Conservation (phyloP, 1,140 invertebrate species). For the Bilobella aurantiaca region DNA sequence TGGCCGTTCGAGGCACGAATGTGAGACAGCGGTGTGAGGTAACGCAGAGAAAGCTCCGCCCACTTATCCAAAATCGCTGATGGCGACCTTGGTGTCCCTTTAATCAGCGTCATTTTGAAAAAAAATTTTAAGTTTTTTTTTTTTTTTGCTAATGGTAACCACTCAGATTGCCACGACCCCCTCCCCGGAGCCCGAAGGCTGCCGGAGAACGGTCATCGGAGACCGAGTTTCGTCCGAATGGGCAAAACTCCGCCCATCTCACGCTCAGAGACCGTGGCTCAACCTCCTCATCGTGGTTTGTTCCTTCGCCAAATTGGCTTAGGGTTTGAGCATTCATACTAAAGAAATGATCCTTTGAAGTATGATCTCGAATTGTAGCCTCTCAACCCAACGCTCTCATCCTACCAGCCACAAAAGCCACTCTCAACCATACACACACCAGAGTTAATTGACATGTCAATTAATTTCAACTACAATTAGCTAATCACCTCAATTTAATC, state of each 20-base stretch:
- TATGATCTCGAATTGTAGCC: constrained; percentile 15
- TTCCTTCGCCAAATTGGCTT: constrained; percentile 27
- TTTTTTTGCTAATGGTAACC: constrained; percentile 9
- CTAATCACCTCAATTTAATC: too few relatives aligned
- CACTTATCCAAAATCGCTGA: too few relatives aligned
- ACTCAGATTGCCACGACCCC: constrained; percentile 25
- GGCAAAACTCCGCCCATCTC: constrained; percentile 11
- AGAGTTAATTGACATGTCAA: too few relatives aligned
- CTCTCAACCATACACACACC: not conserved
- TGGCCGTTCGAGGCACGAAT: too few relatives aligned
- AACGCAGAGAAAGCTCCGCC: too few relatives aligned
- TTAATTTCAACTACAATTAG: too few relatives aligned
- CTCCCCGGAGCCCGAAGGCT: constrained; percentile 19
- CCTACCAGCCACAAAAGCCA: not conserved
- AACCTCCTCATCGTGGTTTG: constrained; percentile 29
- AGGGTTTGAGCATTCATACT: constrained; percentile 29
- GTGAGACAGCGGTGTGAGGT: too few relatives aligned
- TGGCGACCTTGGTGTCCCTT: too few relatives aligned
- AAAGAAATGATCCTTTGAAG: too few relatives aligned
- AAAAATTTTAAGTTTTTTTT: too few relatives aligned
- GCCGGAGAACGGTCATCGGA: constrained; percentile 26
- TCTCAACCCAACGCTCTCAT: not conserved
- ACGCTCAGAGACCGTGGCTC: constrained; percentile 24
- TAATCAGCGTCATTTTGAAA: too few relatives aligned
- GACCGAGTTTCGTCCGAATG: not conserved